phyloP scores from a whole-genome alignment of 2,888 invertebrate species.

The Fragum fragum region DNA sequence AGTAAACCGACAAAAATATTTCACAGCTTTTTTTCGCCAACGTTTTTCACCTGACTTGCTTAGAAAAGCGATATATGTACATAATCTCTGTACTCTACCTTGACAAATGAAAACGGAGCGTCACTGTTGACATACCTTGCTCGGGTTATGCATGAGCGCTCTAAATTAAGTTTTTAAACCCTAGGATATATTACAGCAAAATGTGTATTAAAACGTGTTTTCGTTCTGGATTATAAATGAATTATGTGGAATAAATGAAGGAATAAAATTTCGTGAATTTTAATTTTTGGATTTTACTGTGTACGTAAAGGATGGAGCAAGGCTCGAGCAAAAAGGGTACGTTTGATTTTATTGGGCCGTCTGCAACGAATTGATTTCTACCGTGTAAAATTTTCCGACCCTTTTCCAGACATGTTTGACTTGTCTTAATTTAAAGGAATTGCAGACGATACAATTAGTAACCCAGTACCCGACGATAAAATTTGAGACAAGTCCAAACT shows the following conservation, averaged over 20 bases:
- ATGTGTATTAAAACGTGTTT: slow-evolving; percentile 30
- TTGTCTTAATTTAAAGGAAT: too few species aligned
- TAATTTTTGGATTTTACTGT: slow-evolving; percentile 5
- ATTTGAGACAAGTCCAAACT: too few species aligned
- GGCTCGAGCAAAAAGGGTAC: slow-evolving; percentile 32
- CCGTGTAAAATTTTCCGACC: too few species aligned
- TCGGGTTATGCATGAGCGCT: slow-evolving; percentile 20
- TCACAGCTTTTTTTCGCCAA: slow-evolving; percentile 20
- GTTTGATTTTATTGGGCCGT: background rate
- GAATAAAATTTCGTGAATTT: slow-evolving; percentile 18
- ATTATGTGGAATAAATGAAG: slow-evolving; percentile 21
- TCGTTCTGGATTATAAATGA: slow-evolving; percentile 18
- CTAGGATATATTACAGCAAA: slow-evolving; percentile 29
- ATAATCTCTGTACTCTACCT: slow-evolving; percentile 13
- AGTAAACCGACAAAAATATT: slow-evolving; percentile 10
- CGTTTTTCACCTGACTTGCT: slow-evolving; percentile 25
- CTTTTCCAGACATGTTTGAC: too few species aligned
- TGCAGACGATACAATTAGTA: too few species aligned
- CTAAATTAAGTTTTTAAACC: slow-evolving; percentile 15
- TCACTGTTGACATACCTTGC: slow-evolving; percentile 20
- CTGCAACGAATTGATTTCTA: slow-evolving; percentile 1
- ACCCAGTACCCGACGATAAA: too few species aligned
- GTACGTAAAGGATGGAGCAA: slow-evolving; percentile 20
- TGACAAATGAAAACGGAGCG: slow-evolving; percentile 24
- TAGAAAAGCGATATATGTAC: slow-evolving; percentile 24